phyloP scores from a whole-genome alignment of 2,888 invertebrate genomes.

The Clivina fossor region DNA sequence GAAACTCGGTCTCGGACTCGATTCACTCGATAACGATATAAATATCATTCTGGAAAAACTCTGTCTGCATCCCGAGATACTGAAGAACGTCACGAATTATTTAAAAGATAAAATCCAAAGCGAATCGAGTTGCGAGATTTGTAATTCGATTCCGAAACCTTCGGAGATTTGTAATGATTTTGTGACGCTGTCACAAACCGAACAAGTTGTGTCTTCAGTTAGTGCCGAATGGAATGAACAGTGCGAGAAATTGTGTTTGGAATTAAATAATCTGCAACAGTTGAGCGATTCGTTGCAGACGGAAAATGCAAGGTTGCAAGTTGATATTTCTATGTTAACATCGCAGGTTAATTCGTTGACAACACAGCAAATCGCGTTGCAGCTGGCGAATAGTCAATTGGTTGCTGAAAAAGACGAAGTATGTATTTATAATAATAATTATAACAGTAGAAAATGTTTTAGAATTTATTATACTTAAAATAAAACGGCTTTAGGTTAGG shows the following conservation, averaged over 20 bases:
- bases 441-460: too few species aligned
- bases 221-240: conserved; percentile 58
- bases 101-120: conserved; percentile 50
- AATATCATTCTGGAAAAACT: conserved; percentile 75
- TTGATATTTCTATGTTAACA: conserved; percentile 83
- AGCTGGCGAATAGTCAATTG: conserved; percentile 82
- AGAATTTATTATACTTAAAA: too few species aligned
- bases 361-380: conserved; percentile 84
- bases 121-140: conserved; percentile 45
- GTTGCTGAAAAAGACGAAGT: conserved; percentile 85
- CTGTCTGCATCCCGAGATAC: conserved; percentile 56
- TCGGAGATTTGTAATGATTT: conserved; percentile 36
- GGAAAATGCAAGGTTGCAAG: conserved; percentile 84
- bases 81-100: conserved; percentile 53
- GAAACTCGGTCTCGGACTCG: conserved; percentile 73
- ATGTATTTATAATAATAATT: too few species aligned
- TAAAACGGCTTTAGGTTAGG: too few species aligned
- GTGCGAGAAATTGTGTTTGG: conserved; percentile 62
- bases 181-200: conserved; percentile 44
- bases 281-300: conserved; percentile 65
- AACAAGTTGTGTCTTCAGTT: conserved; percentile 50
- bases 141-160: conserved; percentile 43
- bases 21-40: conserved; percentile 53
- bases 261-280: conserved; percentile 51
- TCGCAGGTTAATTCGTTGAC: conserved; percentile 84